Percentiles rank a stretch among this genome's conserved stretches.
These are phyloP conservation scores for Antitype chi DNA, from an alignment of 2,888 invertebrate species.

Conservation along the genomic window DNA sequence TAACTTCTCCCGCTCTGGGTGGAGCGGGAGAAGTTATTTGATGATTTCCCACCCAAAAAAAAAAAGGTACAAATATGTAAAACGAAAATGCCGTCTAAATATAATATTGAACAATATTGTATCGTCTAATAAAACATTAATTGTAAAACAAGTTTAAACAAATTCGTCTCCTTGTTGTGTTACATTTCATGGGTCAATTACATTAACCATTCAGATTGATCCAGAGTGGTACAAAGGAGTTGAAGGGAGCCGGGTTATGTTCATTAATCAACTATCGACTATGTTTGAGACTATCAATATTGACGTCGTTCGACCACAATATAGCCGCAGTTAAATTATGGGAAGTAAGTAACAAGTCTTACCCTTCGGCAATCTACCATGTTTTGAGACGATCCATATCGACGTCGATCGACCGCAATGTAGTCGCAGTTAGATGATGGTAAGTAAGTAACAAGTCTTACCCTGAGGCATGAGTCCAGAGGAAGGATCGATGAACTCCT, in stretches of 20 bases:
- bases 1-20: too few relatives aligned
- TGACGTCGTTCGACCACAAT: neutral
- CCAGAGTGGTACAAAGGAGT: neutral
- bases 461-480: slow-evolving; percentile 92
- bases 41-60: too few relatives aligned
- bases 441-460: slow-evolving; percentile 52
- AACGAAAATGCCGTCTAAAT: neutral
- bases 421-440: neutral
- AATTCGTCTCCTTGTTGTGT: neutral
- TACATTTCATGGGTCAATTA: neutral
- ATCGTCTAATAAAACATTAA: too few relatives aligned
- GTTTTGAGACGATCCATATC: neutral
- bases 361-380: slow-evolving; percentile 88
- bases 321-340: neutral
- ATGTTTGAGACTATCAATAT: neutral
- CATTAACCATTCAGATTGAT: neutral
- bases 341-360: slow-evolving; percentile 3
- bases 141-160: too few relatives aligned
- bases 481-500: slow-evolving; percentile 94
- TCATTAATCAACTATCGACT: neutral
- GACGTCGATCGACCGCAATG: neutral
- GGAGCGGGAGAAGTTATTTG: too few relatives aligned
- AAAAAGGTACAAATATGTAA: neutral
- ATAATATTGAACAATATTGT: too few relatives aligned
- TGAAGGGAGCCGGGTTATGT: neutral